Evolutionary conservation across 2,888 invertebrate species (phyloP).

Genomic region (Cabera pusaria): DNA sequence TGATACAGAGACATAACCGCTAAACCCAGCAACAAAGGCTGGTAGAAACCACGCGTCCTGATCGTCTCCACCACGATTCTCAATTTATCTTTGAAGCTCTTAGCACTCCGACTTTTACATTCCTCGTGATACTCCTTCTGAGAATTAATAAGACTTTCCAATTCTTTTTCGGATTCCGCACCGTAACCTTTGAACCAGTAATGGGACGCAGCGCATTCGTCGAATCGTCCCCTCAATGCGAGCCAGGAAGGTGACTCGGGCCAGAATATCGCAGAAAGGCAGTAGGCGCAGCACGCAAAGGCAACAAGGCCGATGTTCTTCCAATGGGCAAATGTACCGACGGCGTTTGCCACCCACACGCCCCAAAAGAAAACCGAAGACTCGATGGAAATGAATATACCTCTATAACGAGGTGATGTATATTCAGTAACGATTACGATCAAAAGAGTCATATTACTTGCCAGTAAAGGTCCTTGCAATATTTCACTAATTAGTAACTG

Average conservation of each 20-base stretch:
- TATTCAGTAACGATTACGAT: conserved; percentile 52
- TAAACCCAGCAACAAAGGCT: conserved; percentile 45
- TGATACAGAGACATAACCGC: conserved; percentile 47
- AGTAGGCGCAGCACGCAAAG: conserved; percentile 36
- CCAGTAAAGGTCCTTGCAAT: conserved; percentile 45
- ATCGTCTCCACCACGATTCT: conserved; percentile 34
- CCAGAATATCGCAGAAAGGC: conserved; percentile 43
- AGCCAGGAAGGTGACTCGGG: conserved; percentile 57
- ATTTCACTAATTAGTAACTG: conserved; percentile 47
- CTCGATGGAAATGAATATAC: conserved; percentile 51
- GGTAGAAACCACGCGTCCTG: conserved; percentile 44
- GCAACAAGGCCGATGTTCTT: conserved; percentile 47
- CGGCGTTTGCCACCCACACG: conserved; percentile 53
- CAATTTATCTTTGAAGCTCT: conserved; percentile 27
- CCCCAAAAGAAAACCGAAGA: conserved; percentile 54
- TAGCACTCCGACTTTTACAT: conserved; percentile 24
- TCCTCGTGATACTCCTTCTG: conserved; percentile 38
- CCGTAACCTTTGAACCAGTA: conserved; percentile 48
- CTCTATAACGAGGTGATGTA: conserved; percentile 49
- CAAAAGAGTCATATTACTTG: conserved; percentile 46
- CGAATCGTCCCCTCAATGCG: conserved; percentile 49
- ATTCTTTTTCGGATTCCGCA: conserved; percentile 41
- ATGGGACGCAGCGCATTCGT: conserved; percentile 46
- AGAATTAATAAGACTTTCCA: conserved; percentile 43
- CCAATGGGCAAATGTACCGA: conserved; percentile 53